Base-by-base conservation (phyloP, 2,113 vertebrate genomes). In the Anser cygnoides region DNA sequence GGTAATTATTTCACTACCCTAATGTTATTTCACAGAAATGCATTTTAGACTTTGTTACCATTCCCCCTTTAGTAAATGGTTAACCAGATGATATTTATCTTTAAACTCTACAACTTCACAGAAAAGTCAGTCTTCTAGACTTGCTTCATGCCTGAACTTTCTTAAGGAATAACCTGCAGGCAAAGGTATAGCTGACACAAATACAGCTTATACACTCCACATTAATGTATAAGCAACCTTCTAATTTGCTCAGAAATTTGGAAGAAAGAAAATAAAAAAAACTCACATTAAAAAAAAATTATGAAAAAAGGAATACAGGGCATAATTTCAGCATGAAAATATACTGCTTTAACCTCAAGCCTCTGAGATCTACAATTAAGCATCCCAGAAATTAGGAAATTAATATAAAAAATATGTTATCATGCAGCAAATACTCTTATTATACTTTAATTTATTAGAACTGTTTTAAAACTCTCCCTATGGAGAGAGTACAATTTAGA, bases 371-470 rank as follows among this genome's bases (percentile, higher is more conserved):
- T 94, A 94, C 77, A 96, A 97, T 97, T 97, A 98, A 96, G 83
- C 84, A 95, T 62, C 25, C 10, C 4, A 96, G 92, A 98, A 97
- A 98, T 97, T 97, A 97, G 97, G 94, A 98, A 97, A 97, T 97
- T 97, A 98, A 96, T 97, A 96, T 93, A 84, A 94, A 98, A 97
- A 96, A 89, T 78, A 74, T 14, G 50, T 96, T 94, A 93, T 91
- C 84, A 41, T 84, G 58, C 76, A 96, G 94, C 63, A 97, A 98
- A 95, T 92, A 93, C 62, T 96, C 98, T 97, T 97, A 97, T 96
- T 98, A 97, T 95, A 95, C 74, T 97, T 97, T 96, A 97, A 97
- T 97, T 98, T 95, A 97, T 96, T 97, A 94, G 94, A 97, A 98
- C 92, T 96, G 96, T 95, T 97, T 96, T 84, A 74, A 88, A 89